Base-by-base conservation (phyloP, 2,113 vertebrate species). In the Ameiurus melas region DNA sequence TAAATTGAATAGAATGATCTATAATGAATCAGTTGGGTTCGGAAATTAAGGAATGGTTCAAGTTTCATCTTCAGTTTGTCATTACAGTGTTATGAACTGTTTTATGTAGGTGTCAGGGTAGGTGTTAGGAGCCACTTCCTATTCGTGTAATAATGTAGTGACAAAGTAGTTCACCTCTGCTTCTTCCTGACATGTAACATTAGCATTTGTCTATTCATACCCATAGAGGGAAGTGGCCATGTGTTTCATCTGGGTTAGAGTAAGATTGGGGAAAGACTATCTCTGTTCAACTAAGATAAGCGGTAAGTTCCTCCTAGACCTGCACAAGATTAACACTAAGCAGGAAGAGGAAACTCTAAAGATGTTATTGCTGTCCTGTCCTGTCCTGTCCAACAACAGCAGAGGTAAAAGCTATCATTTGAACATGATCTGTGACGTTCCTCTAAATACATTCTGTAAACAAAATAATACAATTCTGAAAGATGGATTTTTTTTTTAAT, bases 211-310 rank as follows among this genome's bases (percentile, higher is more conserved):
- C 70, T 68, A n/a, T 85, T 68, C 83, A 90, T 55, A 51, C 77
- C 47, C 82, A 85, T 86, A 92, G 83, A 82, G 33, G 68, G 57
- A 84, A 36, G 43, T 60, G 73, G 27, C 55, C 73, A 80, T 83
- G 80, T 89, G 80, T 89, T 93, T 94, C 93, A 93, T 94, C 70
- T 58, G 84, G 25, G 57, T 73, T 51, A 64, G 85, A 79, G 55
- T 86, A 81, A 75, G 70, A 71, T 81, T 58, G 66, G 13, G 47
- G 60, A 71, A 82, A 90, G 73, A 30, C 80, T 81, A 84, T 87
- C 79, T 89, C 91, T 95, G 94, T 90, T 87, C 79, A 70, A 27
- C 62, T 68, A 86, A 94, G 95, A 96, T 95, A 95, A 94, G 91
- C 71, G 86, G 86, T 60, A 47, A 87, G 82, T 91, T 82, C 90